phyloP scores from a whole-genome alignment of 2,797 vertebrate species.

The Falco biarmicus region DNA sequence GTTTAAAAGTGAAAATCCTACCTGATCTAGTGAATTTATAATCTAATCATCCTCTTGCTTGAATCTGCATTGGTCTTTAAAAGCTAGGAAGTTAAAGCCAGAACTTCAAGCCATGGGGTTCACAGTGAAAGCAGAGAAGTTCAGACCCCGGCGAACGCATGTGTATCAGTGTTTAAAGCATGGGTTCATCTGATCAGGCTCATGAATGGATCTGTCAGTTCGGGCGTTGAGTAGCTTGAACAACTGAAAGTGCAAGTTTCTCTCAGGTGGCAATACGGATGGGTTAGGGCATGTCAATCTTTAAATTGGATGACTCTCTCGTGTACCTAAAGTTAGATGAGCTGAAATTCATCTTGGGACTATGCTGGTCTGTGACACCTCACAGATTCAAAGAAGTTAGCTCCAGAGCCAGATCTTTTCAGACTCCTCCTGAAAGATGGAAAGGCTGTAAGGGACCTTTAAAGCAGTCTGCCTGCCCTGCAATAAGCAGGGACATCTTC shows the following conservation, averaged over 20 bases:
- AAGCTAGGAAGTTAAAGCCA: background rate
- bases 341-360: background rate
- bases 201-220: background rate
- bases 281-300: background rate
- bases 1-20: background rate
- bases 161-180: background rate
- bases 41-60: background rate
- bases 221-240: background rate
- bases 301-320: background rate
- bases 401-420: background rate
- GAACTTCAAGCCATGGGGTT: background rate
- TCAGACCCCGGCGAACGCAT: background rate
- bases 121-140: background rate
- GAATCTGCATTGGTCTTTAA: background rate
- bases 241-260: background rate
- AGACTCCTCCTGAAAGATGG: background rate
- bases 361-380: background rate
- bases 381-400: background rate
- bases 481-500: background rate
- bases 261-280: background rate
- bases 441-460: background rate
- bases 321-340: background rate
- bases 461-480: background rate
- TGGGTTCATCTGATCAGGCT: background rate
- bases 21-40: background rate